A percentile compares a stretch with the other conserved stretches of the same genome.
Evolutionary conservation across 1,140 invertebrate genomes (phyloP).

Genomic region (Stegodyphus dumicola): DNA sequence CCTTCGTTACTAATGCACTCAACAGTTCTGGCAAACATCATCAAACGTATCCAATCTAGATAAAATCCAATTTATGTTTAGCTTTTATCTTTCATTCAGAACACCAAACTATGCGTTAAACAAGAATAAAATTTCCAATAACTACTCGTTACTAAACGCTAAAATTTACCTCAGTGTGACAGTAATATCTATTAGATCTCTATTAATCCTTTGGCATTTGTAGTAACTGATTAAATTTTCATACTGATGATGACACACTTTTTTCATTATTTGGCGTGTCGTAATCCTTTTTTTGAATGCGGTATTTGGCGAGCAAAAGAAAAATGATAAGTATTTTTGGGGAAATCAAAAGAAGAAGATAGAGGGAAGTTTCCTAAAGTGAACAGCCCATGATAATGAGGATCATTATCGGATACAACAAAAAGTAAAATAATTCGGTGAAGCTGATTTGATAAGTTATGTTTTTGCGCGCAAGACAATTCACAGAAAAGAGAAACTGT

Average conservation of each 20-base stretch:
- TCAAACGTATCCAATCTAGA: too few species aligned
- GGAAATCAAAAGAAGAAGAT: neutral
- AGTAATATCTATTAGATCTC: too few species aligned
- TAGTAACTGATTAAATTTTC: slow-evolving; percentile 30
- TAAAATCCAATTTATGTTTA: too few species aligned
- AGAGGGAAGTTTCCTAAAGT: slow-evolving; percentile 14
- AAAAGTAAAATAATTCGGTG: slow-evolving; percentile 38
- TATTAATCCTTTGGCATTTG: slow-evolving; percentile 9
- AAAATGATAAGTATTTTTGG: neutral
- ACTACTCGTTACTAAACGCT: too few species aligned
- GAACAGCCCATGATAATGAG: slow-evolving; percentile 50
- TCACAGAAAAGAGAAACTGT: slow-evolving; percentile 34
- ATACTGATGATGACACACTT: neutral
- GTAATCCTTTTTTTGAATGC: slow-evolving; percentile 22
- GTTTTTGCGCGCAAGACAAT: slow-evolving; percentile 45
- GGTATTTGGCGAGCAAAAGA: too few species aligned
- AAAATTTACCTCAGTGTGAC: too few species aligned
- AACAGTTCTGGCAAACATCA: too few species aligned
- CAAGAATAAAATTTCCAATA: too few species aligned
- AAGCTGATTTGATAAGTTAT: slow-evolving; percentile 58
- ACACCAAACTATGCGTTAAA: too few species aligned
- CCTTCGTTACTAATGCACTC: too few species aligned
- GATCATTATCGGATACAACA: slow-evolving; percentile 45
- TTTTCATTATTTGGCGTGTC: neutral
- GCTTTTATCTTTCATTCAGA: too few species aligned